Evolutionary conservation across 2,113 vertebrate species (phyloP).

Genomic region (Vireo altiloquus): DNA sequence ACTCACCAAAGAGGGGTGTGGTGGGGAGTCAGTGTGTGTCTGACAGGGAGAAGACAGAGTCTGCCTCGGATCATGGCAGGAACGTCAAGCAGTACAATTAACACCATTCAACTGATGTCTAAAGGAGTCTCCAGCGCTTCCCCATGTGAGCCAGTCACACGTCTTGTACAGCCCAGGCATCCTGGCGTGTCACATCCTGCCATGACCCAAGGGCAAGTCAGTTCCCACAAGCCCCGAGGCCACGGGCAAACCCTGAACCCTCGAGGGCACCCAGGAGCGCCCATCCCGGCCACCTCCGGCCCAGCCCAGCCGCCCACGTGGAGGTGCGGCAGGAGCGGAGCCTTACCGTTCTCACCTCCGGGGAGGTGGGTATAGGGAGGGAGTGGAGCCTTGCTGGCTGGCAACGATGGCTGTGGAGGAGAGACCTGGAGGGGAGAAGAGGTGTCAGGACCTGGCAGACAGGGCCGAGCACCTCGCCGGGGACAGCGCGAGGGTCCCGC

Average conservation of each 20-base stretch:
- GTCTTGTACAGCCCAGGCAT: slow-evolving; percentile 84
- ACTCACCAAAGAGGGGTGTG: slow-evolving; percentile 65
- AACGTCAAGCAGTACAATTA: slow-evolving; percentile 82
- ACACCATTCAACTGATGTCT: slow-evolving; percentile 98
- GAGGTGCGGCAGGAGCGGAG: not conserved
- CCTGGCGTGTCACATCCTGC: slow-evolving; percentile 80
- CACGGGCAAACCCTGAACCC: not conserved
- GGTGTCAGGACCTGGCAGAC: not conserved
- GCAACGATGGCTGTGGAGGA: slow-evolving; percentile 96
- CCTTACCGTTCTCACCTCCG: slow-evolving; percentile 97
- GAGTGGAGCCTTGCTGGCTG: slow-evolving; percentile 73
- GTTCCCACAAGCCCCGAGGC: not conserved
- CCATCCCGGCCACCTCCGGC: accelerated
- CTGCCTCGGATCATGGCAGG: slow-evolving; percentile 81
- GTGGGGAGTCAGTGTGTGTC: slow-evolving; percentile 66
- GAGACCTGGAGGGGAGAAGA: slow-evolving; percentile 76
- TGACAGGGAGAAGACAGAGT: slow-evolving; percentile 55
- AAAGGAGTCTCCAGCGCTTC: slow-evolving; percentile 80
- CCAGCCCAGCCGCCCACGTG: accelerated
- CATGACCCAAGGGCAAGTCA: not conserved
- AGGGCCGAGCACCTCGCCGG: accelerated
- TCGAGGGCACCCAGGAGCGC: not conserved
- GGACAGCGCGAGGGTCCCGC: accelerated
- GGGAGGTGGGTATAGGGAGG: slow-evolving; percentile 87
- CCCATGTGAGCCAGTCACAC: slow-evolving; percentile 95